Evolutionary conservation across 2,113 vertebrate species (phyloP).

Genomic region (Malurus elegans): DNA sequence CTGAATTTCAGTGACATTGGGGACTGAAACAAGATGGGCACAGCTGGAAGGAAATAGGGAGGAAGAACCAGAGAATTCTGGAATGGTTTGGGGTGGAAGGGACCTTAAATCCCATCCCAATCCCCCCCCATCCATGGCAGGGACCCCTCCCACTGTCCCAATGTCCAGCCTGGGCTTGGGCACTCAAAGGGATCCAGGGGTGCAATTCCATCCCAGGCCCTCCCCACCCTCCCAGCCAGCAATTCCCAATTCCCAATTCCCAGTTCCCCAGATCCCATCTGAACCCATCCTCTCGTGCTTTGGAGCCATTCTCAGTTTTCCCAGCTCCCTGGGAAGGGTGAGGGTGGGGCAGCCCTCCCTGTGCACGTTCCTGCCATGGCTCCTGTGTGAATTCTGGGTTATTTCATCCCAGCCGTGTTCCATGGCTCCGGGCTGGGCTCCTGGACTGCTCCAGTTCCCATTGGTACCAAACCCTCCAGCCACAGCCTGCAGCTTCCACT

Average conservation of each 20-base stretch:
- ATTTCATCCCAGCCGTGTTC: neutral
- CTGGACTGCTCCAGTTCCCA: neutral
- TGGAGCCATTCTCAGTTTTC: rapidly evolving
- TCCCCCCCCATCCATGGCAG: neutral
- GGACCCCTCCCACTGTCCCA: neutral
- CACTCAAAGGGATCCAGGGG: neutral
- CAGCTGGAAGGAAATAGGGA: neutral
- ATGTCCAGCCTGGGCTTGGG: neutral
- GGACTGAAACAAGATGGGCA: neutral
- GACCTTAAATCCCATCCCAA: rapidly evolving
- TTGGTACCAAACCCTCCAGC: rapidly evolving
- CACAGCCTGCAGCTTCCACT: neutral
- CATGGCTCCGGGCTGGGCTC: neutral
- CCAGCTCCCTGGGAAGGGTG: neutral
- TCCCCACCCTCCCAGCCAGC: neutral
- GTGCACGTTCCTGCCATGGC: rapidly evolving
- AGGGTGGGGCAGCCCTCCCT: too few relatives aligned
- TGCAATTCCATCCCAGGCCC: neutral
- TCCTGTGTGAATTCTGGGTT: neutral
- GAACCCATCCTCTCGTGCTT: rapidly evolving
- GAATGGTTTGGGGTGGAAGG: neutral
- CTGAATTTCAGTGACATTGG: neutral
- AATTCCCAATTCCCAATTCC: neutral
- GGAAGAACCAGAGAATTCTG: rapidly evolving
- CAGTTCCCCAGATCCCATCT: neutral